These are phyloP conservation scores for Bombus picipes DNA, from an alignment of 1,140 invertebrate species.

Conservation along the genomic window DNA sequence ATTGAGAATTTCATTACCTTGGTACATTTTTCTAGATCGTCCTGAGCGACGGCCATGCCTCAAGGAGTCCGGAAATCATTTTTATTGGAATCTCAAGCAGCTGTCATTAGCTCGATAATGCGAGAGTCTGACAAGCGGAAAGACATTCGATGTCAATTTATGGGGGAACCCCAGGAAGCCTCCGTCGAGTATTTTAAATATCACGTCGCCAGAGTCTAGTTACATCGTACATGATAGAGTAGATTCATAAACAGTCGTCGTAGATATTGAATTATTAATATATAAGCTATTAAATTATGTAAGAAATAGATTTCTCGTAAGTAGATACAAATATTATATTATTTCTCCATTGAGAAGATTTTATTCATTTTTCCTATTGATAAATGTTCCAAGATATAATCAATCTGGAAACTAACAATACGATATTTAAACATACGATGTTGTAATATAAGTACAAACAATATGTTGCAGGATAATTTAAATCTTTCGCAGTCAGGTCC, in stretches of 20 bases:
- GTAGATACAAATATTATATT: no score
- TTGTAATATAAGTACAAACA: neutral
- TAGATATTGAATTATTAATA: no score
- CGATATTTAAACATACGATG: no score
- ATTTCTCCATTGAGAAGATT: neutral
- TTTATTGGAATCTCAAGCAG: conserved; percentile 57
- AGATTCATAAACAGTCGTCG: no score
- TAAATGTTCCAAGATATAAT: neutral
- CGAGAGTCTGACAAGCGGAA: neutral
- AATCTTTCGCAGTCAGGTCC: no score
- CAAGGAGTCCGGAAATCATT: conserved; percentile 73
- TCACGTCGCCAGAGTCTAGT: neutral
- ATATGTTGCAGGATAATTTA: no score
- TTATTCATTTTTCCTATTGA: neutral
- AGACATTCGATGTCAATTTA: conserved; percentile 15
- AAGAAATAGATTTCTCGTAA: no score
- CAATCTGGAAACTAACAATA: neutral
- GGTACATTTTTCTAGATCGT: conserved; percentile 75
- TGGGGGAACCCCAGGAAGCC: neutral
- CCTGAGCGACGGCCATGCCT: conserved; percentile 65
- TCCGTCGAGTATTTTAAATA: neutral
- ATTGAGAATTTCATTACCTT: conserved; percentile 72
- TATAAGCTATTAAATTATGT: no score
- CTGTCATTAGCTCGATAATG: conserved; percentile 21
- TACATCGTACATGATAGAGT: neutral